Evolutionary conservation across 2,113 vertebrate genomes (phyloP), one percentile per base, ranked within the genome.

Genomic region (Heterotis niloticus): DNA sequence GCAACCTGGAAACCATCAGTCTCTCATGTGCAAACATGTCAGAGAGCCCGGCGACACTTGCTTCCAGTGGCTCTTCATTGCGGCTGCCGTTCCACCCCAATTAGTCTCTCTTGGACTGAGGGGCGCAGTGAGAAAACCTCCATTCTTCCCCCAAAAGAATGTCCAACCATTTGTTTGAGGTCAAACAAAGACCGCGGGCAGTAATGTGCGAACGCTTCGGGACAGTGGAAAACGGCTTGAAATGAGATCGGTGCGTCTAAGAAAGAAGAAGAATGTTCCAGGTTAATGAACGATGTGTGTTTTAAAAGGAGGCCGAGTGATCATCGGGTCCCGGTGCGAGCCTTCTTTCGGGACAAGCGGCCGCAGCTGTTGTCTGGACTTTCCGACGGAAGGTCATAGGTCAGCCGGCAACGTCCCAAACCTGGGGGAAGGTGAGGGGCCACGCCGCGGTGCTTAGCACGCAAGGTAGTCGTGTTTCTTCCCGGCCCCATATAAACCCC

Each of bases 401-500:
- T 70, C 56, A 26, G 10, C 62, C 26, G 17, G 17, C 34, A 11
- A 65, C 57, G 34, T 29, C 51, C 18, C 11, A 29, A 62, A 80
- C 34, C 60, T 57, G 59, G 24, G 78, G 78, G 23, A 23, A 29
- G 16, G 57, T 34, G 60, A 17, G 14, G 60, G 60, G 34, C 34
- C 34, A 44, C 18, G 60, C 18, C 3, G 26, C 28, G 0, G 20
- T 20, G 26, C 23, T 24, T 66, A 74, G 67, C 16, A 29, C 12
- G 18, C 17, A 5, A 69, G 12, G 29, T 20, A 12, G 88, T 78
- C 83, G 86, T 81, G 79, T 81, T 80, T 89, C 90, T 90, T 89
- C 90, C 89, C 88, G 86, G 84, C 83, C 84, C 71, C 80, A 82
- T 86, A 66, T 64, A 86, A 91, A 87, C 74, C 81, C 67, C 81